Conservation (phyloP, 2,888 invertebrate genomes). For the Archips crataeganus region DNA sequence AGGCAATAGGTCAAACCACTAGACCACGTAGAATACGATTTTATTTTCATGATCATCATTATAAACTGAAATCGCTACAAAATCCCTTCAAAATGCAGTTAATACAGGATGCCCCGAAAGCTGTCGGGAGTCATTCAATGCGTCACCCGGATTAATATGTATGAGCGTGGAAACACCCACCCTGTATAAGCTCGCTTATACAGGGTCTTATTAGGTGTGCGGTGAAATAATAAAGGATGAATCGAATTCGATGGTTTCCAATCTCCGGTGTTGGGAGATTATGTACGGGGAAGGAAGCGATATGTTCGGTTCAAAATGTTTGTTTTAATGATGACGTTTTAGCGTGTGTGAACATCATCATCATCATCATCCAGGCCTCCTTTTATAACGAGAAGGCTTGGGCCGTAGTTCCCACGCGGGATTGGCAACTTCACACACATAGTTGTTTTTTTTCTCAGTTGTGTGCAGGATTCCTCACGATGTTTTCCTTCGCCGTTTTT, state of each 20-base stretch:
- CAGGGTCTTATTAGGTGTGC: conserved; percentile 36
- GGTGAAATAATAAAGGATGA: conserved; percentile 39
- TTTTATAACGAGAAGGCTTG: too few relatives aligned
- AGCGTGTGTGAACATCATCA: neutral
- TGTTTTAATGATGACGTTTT: neutral
- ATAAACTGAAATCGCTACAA: conserved; percentile 23
- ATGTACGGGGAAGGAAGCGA: conserved; percentile 22
- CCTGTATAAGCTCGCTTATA: conserved; percentile 41
- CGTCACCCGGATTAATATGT: conserved; percentile 43
- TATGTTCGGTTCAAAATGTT: neutral
- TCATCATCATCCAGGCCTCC: too few relatives aligned
- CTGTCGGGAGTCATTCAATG: conserved; percentile 41
- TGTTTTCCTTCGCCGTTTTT: too few relatives aligned
- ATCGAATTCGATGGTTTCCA: conserved; percentile 34
- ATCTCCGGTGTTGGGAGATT: conserved; percentile 33
- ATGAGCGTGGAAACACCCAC: conserved; percentile 37
- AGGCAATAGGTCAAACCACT: too few relatives aligned
- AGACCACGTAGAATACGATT: too few relatives aligned
- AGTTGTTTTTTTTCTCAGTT: too few relatives aligned
- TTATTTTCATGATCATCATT: neutral
- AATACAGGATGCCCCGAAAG: conserved; percentile 37
- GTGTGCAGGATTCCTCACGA: too few relatives aligned
- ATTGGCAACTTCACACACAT: too few relatives aligned
- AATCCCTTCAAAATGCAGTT: conserved; percentile 33
- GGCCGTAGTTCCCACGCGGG: too few relatives aligned